These are phyloP conservation scores for Bradynema listronoti DNA, from an alignment of 1,140 invertebrate species.

Conservation along the genomic window DNA sequence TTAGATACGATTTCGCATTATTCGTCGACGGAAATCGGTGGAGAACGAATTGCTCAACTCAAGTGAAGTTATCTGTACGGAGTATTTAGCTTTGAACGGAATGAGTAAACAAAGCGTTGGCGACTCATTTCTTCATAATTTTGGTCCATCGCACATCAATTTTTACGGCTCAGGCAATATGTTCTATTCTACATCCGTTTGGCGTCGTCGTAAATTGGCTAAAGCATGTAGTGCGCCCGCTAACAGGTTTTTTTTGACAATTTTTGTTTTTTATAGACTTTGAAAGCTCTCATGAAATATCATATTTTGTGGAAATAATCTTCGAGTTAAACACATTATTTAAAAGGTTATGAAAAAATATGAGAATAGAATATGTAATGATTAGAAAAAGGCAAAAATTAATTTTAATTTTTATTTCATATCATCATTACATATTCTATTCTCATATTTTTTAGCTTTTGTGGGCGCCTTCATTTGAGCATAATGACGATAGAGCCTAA, in stretches of 20 bases:
- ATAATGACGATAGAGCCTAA: conserved; percentile 33
- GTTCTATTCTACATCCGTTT: conserved; percentile 10
- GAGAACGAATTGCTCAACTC: neutral
- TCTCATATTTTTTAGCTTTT: conserved; percentile 27
- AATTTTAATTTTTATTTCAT: neutral
- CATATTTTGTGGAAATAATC: no score
- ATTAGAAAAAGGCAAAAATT: conserved; percentile 18
- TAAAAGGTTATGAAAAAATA: no score
- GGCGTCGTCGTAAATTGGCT: conserved; percentile 9
- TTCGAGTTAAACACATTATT: no score
- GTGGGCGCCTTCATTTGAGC: conserved; percentile 29
- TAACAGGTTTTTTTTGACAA: no score
- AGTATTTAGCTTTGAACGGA: conserved; percentile 24
- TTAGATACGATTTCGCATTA: conserved; percentile 40
- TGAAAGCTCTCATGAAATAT: no score
- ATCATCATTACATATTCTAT: neutral
- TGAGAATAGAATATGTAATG: no score
- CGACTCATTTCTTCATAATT: conserved; percentile 38
- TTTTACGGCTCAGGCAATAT: conserved; percentile 41
- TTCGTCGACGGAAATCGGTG: conserved; percentile 13
- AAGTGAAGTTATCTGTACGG: conserved; percentile 36
- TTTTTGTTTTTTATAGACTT: no score
- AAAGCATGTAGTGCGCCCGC: conserved; percentile 18
- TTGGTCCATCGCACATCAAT: conserved; percentile 41
- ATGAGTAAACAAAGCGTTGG: conserved; percentile 36